phyloP scores from a whole-genome alignment of 1,140 invertebrate genomes.

The Propsilocerus akamusi region DNA sequence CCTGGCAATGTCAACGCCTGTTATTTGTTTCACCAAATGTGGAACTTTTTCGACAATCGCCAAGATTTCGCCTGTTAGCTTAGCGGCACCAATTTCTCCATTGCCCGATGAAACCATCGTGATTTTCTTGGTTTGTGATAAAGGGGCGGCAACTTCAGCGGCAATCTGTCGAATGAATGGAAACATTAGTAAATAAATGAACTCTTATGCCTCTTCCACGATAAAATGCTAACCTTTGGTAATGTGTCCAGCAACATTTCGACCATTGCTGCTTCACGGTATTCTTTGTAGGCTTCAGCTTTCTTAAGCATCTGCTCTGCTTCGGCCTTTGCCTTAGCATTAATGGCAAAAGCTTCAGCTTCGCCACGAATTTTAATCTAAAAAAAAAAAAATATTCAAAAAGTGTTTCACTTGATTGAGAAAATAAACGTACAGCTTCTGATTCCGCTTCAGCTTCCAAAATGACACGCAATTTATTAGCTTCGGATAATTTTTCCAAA shows the following conservation, averaged over 20 bases:
- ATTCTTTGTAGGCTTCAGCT: conserved; percentile 90
- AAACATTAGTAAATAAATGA: neutral
- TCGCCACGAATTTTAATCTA: conserved; percentile 44
- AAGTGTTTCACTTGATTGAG: neutral
- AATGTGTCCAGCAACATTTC: conserved; percentile 94
- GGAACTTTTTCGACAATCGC: conserved; percentile 82
- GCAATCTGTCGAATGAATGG: conserved; percentile 46
- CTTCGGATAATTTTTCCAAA: conserved; percentile 85
- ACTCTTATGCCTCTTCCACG: neutral
- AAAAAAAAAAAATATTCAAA: neutral
- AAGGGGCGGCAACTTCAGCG: conserved; percentile 85
- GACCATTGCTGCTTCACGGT: conserved; percentile 89
- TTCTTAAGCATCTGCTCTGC: conserved; percentile 94
- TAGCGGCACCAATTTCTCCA: conserved; percentile 79
- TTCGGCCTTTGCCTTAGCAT: conserved; percentile 86
- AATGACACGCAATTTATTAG: conserved; percentile 65
- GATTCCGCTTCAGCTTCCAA: conserved; percentile 90
- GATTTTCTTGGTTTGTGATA: conserved; percentile 83
- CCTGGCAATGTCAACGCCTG: conserved; percentile 82
- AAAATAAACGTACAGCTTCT: conserved; percentile 52
- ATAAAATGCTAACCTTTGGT: conserved; percentile 53
- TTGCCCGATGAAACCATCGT: conserved; percentile 89
- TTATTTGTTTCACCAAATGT: conserved; percentile 72
- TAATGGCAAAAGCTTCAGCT: conserved; percentile 85
- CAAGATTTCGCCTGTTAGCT: conserved; percentile 83